Evolutionary conservation across 1,140 invertebrate species (phyloP), one percentile per base, ranked within the genome.

Genomic region (Drosophila equinoxialis): DNA sequence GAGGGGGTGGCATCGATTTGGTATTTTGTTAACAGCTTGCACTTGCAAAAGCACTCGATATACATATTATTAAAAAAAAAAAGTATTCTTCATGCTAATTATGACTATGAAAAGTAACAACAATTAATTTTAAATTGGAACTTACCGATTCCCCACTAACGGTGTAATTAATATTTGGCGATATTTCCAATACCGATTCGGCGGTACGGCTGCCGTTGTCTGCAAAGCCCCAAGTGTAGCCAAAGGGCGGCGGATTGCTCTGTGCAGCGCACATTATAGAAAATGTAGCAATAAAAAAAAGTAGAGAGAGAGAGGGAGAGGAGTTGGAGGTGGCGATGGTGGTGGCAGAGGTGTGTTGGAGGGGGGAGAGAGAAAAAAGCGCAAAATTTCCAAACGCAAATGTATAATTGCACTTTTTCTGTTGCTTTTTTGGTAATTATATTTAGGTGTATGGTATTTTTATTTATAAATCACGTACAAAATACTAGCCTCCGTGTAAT

Each of bases 121-220:
- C 11, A 75, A 65, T 39, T 5, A 13, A 58, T 79, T 30, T 65
- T 65, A 74, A 60, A 73, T 26, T 78, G 74, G 67, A 75, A 79
- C 91, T 92, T 83, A 92, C 91, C 84, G 91, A 90, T 74, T 92
- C 91, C 74, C 91, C 90, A 78, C 91, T 90, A 68, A 92, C 91
- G 59, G 91, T 92, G 66, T 92, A 92, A 73, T 92, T 92, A 68
- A 92, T 91, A 85, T 92, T 92, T 67, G 91, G 90, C 77, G 91
- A 91, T 91, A 92, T 92, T 72, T 92, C 91, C 75, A 92, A 83
- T 48, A 92, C 91, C 57, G 90, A 91, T 71, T 92, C 91, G 62
- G 90, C 76, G 61, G 80, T 78, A 66, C 83, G 83, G 77, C 78
- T 83, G 64, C 82, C 87, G 75, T 92, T 92, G 82, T 92, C 91